phyloP scores from a whole-genome alignment of 2,797 vertebrate genomes.

The Protonibea diacanthus region DNA sequence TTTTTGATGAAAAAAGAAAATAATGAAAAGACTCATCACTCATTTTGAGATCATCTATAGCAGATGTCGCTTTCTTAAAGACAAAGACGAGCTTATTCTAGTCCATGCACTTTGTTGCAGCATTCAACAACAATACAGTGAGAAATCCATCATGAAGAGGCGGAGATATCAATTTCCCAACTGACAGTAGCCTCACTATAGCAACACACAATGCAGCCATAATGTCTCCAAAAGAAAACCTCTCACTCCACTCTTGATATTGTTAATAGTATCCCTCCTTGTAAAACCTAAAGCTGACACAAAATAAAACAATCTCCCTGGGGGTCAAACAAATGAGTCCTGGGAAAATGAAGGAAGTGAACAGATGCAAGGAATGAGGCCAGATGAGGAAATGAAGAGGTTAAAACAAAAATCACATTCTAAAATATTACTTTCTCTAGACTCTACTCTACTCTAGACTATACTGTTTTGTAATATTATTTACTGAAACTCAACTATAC shows the following conservation, averaged over 20 bases:
- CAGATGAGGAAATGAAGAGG: neutral
- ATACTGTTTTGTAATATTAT: too few species aligned
- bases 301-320: neutral
- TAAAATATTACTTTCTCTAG: too few species aligned
- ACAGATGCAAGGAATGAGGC: neutral
- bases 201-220: neutral
- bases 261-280: neutral
- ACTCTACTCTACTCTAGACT: too few species aligned
- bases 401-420: neutral
- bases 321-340: neutral
- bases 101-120: neutral
- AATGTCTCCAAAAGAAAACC: slow-evolving; percentile 1
- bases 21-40: slow-evolving; percentile 2
- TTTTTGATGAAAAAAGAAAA: neutral
- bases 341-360: neutral
- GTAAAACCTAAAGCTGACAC: slow-evolving; percentile 5
- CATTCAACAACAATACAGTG: slow-evolving; percentile 5
- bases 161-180: slow-evolving; percentile 9
- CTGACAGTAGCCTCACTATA: slow-evolving; percentile 22
- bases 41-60: neutral
- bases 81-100: neutral
- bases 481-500: too few species aligned
- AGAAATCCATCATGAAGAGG: slow-evolving; percentile 25
- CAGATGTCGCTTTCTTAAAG: slow-evolving; percentile 7
- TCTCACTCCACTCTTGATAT: neutral